Evolutionary conservation across 1,140 invertebrate genomes (phyloP), one percentile per base, ranked within the genome.

Genomic region (Neuroterus valhalla): DNA sequence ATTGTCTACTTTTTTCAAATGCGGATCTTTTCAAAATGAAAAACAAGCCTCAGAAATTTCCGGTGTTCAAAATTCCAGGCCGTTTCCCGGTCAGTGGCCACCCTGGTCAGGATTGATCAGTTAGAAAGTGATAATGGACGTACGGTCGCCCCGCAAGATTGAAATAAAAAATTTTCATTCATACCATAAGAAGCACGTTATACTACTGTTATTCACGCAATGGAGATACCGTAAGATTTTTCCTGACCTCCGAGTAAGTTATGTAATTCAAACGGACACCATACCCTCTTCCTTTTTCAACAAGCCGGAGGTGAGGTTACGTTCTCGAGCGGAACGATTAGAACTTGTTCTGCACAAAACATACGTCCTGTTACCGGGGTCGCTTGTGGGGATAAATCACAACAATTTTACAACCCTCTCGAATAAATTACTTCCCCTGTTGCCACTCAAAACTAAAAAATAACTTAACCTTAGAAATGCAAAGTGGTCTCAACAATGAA

Each of bases 251-350:
- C 66, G 17, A 66, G n/a, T 62, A 67, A 76, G 75, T 84, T 84
- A 81, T 79, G 79, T 77, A 84, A 84, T 79, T 78, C 78, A 66
- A 79, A 77, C 78, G 75, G 44, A 71, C 52, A 66, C 69, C 11
- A 69, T 78, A 76, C 76, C 74, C 77, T 74, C 71, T 78, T 80
- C 74, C 78, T 66, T 66, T 46, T 62, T 62, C n/a, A 31, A 19
- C 50, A 52, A 46, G 62, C 44, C n/a, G 55, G 55, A 52, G 69
- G 71, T 74, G 77, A 77, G 73, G 71, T 75, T 77, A 71, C 77
- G 68, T 68, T 44, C 38, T 48, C 14, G 23, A 80, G 52, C 72
- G 66, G 44, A 75, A 79, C 70, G 78, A 83, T 83, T 79, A 82
- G 72, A 82, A 77, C 77, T 73, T 75, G 76, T 79, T 80, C 79